phyloP scores from a whole-genome alignment of 2,888 invertebrate species.

The Zonitis immaculata region DNA sequence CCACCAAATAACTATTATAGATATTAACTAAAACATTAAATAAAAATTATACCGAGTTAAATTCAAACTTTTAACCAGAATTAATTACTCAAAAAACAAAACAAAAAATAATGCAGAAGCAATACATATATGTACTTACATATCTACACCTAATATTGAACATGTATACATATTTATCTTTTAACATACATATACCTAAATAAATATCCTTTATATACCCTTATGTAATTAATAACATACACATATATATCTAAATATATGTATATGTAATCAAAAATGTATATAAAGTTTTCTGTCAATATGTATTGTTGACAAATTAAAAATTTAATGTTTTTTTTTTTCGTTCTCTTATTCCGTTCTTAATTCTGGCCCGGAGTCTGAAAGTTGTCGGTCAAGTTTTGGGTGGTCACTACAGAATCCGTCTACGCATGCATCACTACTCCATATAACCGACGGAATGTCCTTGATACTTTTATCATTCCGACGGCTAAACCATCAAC shows the following conservation, averaged over 20 bases:
- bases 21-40: too few relatives aligned
- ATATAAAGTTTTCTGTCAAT: not conserved
- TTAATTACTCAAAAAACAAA: not conserved
- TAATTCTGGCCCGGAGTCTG: not conserved
- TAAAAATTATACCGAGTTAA: too few relatives aligned
- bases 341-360: not conserved
- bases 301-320: not conserved
- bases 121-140: too few relatives aligned
- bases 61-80: not conserved
- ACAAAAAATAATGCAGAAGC: too few relatives aligned
- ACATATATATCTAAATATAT: too few relatives aligned
- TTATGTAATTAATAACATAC: too few relatives aligned
- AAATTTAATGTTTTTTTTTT: not conserved
- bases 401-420: constrained; percentile 5
- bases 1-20: too few relatives aligned
- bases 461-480: constrained; percentile 31
- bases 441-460: constrained; percentile 27
- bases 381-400: not conserved
- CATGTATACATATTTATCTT: too few relatives aligned
- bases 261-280: not conserved
- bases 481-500: constrained; percentile 12
- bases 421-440: constrained; percentile 14
- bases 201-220: too few relatives aligned
- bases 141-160: too few relatives aligned
- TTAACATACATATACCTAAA: too few relatives aligned